These are phyloP conservation scores for Hucho hucho DNA, from an alignment of 2,113 vertebrate species.

Conservation along the genomic window DNA sequence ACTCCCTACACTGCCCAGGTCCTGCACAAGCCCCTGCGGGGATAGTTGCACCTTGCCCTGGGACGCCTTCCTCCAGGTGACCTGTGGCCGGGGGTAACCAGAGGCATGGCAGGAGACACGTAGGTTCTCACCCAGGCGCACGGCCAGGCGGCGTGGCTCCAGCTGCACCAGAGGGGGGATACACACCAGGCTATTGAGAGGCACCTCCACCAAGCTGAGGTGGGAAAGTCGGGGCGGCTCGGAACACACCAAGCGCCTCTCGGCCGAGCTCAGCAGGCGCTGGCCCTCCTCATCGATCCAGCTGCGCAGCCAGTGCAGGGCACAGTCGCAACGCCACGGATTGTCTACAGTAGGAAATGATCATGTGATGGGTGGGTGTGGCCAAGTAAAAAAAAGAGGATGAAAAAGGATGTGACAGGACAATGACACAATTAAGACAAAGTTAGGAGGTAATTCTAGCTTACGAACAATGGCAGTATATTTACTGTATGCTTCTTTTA, in stretches of 20 bases:
- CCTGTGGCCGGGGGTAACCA: constrained; percentile 86
- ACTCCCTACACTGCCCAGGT: constrained; percentile 50
- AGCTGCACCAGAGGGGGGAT: constrained; percentile 86
- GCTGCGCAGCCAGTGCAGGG: constrained; percentile 83
- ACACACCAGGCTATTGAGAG: constrained; percentile 85
- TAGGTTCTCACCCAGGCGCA: constrained; percentile 82
- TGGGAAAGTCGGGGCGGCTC: constrained; percentile 85
- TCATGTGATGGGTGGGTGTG: no score
- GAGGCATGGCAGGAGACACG: constrained; percentile 87
- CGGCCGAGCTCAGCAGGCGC: constrained; percentile 81
- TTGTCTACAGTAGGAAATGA: constrained; percentile 71
- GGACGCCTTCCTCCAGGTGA: constrained; percentile 85
- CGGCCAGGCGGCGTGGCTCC: constrained; percentile 78
- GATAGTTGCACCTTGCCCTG: constrained; percentile 67
- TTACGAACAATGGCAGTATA: no score
- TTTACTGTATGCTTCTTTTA: background rate
- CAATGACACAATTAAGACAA: no score
- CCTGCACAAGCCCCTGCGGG: constrained; percentile 70
- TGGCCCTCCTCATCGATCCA: constrained; percentile 88
- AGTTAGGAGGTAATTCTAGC: no score
- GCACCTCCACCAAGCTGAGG: constrained; percentile 81
- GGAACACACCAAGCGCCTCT: constrained; percentile 77
- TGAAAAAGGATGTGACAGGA: no score
- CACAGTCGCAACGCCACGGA: constrained; percentile 90
- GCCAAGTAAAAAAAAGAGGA: no score